Percentiles rank a stretch among this genome's conserved stretches.
Conservation (phyloP, 2,888 invertebrate genomes). For the Choristoneura rosaceana region DNA sequence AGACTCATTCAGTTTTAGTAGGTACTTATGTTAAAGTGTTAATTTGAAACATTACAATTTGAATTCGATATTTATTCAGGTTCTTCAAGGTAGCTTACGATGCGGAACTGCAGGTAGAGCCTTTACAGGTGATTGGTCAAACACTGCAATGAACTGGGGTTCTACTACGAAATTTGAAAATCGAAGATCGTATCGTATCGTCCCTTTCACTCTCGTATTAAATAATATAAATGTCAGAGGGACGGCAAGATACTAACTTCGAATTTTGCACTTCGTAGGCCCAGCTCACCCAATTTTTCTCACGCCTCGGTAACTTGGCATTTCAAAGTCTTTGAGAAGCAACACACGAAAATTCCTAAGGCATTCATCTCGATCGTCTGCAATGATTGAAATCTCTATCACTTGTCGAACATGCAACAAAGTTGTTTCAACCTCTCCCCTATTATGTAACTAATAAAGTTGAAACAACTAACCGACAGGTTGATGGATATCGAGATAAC, state of each 20-base stretch:
- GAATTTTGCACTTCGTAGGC: too few species aligned
- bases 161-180: too few species aligned
- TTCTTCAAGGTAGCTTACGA: background rate
- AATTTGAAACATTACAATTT: background rate
- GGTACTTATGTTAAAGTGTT: background rate
- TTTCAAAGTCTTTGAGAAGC: background rate
- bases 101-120: background rate
- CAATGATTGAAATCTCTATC: conserved; percentile 36
- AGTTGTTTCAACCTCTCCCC: conserved; percentile 36
- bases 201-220: too few species aligned
- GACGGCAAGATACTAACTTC: too few species aligned
- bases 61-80: background rate
- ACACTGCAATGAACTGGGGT: background rate
- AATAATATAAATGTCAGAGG: too few species aligned
- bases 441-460: conserved; percentile 35
- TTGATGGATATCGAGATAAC: conserved; percentile 61
- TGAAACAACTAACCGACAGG: conserved; percentile 71
- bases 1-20: conserved; percentile 14
- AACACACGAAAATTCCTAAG: conserved; percentile 7
- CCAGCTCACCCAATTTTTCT: background rate
- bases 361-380: conserved; percentile 19
- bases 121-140: background rate
- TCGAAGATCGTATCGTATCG: too few species aligned
- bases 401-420: conserved; percentile 35
- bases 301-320: background rate